Percentiles rank a stretch among this genome's conserved stretches.
Conservation (phyloP, 1,140 invertebrate genomes). For the Liolophura sinensis region DNA sequence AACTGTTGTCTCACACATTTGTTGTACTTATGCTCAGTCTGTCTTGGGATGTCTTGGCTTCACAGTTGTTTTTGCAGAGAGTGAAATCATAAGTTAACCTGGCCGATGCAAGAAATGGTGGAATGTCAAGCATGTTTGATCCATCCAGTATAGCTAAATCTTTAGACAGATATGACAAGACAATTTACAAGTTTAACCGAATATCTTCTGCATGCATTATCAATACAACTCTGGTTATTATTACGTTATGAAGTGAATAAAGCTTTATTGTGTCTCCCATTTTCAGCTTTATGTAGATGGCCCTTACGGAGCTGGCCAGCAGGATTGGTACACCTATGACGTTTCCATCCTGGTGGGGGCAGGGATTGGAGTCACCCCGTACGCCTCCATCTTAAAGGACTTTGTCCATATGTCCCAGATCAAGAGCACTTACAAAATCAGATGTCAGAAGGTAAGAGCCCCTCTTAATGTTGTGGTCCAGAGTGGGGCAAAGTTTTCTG, state of each 20-base stretch:
- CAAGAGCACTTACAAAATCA: slow-evolving; percentile 52
- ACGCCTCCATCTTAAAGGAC: slow-evolving; percentile 88
- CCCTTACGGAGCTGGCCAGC: slow-evolving; percentile 98
- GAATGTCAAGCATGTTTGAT: no score
- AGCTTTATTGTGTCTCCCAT: slow-evolving; percentile 2
- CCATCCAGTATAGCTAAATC: no score
- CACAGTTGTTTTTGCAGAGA: no score
- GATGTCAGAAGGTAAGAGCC: slow-evolving; percentile 53
- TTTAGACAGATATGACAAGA: no score
- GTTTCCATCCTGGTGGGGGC: slow-evolving; percentile 97
- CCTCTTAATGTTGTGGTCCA: no score
- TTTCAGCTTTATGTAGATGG: slow-evolving; percentile 84
- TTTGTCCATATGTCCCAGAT: slow-evolving; percentile 56
- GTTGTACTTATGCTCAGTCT: no score
- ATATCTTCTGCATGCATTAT: not conserved
- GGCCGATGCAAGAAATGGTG: no score
- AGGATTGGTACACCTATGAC: slow-evolving; percentile 91
- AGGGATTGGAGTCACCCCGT: slow-evolving; percentile 98
- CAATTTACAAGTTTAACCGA: no score
- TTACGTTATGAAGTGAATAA: slow-evolving; percentile 7
- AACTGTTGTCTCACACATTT: no score
- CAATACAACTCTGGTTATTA: not conserved
- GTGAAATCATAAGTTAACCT: no score
- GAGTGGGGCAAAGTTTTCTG: no score
- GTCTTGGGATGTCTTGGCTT: no score